Conservation (phyloP, 2,888 invertebrate species). For the Orthonychiurus folsomi region DNA sequence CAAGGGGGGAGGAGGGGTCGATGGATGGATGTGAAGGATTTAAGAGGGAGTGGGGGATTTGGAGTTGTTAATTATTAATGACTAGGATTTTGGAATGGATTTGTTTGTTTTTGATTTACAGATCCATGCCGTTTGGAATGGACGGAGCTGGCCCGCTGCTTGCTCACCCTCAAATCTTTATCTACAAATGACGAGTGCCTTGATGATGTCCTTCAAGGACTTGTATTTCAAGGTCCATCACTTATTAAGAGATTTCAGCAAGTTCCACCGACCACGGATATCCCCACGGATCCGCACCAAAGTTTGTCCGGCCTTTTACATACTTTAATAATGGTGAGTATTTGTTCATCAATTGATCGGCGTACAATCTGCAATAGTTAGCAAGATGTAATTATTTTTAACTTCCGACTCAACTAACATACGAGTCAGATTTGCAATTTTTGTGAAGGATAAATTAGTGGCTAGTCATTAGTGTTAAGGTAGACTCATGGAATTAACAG, state of each 20-base stretch:
- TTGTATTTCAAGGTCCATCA: conserved; percentile 36
- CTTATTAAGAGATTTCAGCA: conserved; percentile 39
- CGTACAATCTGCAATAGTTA: background rate
- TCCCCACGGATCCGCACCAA: conserved; percentile 36
- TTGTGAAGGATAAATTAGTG: no score
- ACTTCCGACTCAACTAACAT: no score
- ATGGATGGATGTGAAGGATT: no score
- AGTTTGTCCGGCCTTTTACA: conserved; percentile 39
- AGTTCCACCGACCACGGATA: conserved; percentile 39
- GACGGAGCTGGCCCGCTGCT: conserved; percentile 39
- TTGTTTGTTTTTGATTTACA: conserved; percentile 12
- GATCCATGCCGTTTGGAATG: conserved; percentile 40
- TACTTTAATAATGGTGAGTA: conserved; percentile 34
- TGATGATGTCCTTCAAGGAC: conserved; percentile 40
- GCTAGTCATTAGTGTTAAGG: no score
- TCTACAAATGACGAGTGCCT: conserved; percentile 41
- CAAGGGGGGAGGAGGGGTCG: no score
- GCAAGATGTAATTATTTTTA: background rate
- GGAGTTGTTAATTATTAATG: no score
- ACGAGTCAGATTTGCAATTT: no score
- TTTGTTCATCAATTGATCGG: no score
- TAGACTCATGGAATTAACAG: no score
- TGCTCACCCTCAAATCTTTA: conserved; percentile 38
- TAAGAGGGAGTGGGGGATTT: no score
- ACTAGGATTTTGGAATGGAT: no score